Conservation (phyloP, 2,888 invertebrate genomes). For the Macrosoma leucophasiata region DNA sequence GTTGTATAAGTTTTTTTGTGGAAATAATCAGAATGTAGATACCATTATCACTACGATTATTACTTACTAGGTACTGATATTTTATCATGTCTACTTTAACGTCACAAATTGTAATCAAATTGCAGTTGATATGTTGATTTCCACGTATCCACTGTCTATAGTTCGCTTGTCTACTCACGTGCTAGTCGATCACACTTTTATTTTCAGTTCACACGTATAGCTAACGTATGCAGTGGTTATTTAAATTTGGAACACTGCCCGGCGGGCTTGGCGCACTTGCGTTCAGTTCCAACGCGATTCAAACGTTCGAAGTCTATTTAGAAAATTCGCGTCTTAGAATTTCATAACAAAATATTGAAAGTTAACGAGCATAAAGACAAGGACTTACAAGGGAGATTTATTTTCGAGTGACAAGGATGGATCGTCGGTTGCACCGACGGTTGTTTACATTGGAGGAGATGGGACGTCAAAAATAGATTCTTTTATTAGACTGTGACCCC, state of each 20-base stretch:
- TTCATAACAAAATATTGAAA: slow-evolving; percentile 24
- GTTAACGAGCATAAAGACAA: no score
- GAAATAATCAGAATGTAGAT: no score
- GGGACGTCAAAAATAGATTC: slow-evolving; percentile 62
- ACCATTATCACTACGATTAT: no score
- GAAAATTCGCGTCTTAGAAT: slow-evolving; percentile 36
- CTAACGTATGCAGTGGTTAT: slow-evolving; percentile 46
- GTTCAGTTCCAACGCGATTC: slow-evolving; percentile 46
- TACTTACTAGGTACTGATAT: no score
- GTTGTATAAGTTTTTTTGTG: no score
- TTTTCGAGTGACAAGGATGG: slow-evolving; percentile 37
- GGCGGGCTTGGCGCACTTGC: slow-evolving; percentile 48
- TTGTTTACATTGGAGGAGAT: slow-evolving; percentile 48
- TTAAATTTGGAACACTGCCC: slow-evolving; percentile 69
- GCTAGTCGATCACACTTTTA: slow-evolving; percentile 18
- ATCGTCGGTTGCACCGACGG: slow-evolving; percentile 33
- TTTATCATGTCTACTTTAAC: no score
- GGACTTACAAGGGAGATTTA: no score
- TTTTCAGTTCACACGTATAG: slow-evolving; percentile 38
- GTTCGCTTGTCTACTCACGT: background rate
- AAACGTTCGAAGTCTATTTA: slow-evolving; percentile 43
- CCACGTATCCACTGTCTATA: no score
- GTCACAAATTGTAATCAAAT: no score
- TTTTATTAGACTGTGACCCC: slow-evolving; percentile 64
- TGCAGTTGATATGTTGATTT: no score